Conservation (phyloP, 2,797 vertebrate species). For the Pangasius krempfi region DNA sequence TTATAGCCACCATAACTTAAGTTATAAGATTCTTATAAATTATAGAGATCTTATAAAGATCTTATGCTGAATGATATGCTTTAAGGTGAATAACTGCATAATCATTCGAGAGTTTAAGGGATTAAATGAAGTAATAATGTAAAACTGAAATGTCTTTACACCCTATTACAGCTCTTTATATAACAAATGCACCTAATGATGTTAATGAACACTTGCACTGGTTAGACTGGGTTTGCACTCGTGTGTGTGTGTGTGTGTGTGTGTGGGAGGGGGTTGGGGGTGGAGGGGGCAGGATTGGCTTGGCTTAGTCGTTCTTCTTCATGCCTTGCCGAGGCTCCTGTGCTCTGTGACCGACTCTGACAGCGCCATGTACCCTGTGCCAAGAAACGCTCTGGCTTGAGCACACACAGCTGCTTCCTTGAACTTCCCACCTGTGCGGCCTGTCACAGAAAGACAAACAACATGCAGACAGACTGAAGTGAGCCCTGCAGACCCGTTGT, state of each 20-base stretch:
- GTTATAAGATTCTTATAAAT: background rate
- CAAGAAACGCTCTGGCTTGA: constrained; percentile 53
- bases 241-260: background rate
- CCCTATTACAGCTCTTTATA: background rate
- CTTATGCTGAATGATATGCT: background rate
- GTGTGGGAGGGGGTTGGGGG: background rate
- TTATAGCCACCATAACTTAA: background rate
- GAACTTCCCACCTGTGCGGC: constrained; percentile 73
- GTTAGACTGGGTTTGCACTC: background rate
- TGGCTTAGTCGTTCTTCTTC: constrained; percentile 33
- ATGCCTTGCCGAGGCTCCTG: constrained; percentile 67
- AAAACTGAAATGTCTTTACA: background rate
- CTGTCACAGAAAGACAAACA: constrained; percentile 60
- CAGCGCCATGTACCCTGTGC: constrained; percentile 49
- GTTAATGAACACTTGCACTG: background rate
- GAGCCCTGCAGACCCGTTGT: constrained; percentile 2
- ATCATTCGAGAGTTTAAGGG: background rate
- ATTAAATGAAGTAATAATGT: background rate
- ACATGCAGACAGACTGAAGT: constrained; percentile 39
- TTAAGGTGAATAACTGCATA: background rate
- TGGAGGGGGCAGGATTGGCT: background rate
- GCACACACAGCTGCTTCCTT: constrained; percentile 72
- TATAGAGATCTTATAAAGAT: background rate
- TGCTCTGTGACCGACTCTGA: constrained; percentile 65
- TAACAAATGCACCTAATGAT: background rate